phyloP scores from a whole-genome alignment of 2,797 vertebrate species.

The Spheniscus humboldti region DNA sequence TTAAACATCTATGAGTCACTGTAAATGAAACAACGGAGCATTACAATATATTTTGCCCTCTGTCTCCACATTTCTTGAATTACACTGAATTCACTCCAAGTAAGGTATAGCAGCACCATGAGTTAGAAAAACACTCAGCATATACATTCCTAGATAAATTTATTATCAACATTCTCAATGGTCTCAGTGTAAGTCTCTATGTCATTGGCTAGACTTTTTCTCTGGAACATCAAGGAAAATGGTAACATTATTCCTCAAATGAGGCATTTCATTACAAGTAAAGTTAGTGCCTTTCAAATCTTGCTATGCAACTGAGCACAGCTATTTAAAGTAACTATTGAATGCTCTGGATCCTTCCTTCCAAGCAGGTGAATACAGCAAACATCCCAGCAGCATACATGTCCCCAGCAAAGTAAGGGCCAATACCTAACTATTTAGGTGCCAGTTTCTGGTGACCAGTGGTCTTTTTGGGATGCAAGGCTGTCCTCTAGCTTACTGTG shows the following conservation, averaged over 20 bases:
- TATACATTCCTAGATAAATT: constrained; percentile 28
- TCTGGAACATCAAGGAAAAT: neutral
- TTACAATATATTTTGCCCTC: neutral
- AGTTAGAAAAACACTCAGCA: neutral
- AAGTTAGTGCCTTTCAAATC: neutral
- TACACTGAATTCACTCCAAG: constrained; percentile 10
- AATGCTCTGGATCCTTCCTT: neutral
- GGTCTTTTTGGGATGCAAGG: neutral
- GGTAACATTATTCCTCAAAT: neutral
- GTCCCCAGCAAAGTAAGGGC: neutral
- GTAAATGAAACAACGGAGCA: neutral
- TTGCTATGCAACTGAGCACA: neutral
- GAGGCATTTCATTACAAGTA: neutral
- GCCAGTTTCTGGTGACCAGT: neutral
- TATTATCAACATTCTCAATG: neutral
- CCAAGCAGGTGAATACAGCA: neutral
- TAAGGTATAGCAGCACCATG: neutral
- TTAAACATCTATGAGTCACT: neutral
- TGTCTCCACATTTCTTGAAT: neutral
- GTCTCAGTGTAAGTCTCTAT: neutral
- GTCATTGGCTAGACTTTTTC: neutral
- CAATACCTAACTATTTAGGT: neutral
- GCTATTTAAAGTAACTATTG: neutral
- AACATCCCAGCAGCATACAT: neutral
- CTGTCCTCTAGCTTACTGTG: neutral